Evolutionary conservation across 1,140 invertebrate genomes (phyloP).

Genomic region (Pseudobourletiella spinata): DNA sequence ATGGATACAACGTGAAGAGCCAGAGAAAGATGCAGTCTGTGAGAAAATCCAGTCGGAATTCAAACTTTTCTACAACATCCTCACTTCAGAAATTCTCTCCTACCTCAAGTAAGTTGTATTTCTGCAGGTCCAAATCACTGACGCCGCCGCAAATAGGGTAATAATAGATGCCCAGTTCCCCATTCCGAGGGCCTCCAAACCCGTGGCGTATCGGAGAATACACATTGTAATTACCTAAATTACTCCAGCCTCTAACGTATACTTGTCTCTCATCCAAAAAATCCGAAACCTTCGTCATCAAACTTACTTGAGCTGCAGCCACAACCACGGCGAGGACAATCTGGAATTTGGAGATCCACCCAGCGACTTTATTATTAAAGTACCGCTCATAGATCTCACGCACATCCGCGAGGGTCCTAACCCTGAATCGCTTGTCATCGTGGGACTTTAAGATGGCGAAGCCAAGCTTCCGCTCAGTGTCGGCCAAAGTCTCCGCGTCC

Average conservation of each 20-base stretch:
- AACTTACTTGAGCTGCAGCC: slow-evolving; percentile 9
- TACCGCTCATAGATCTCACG: slow-evolving; percentile 12
- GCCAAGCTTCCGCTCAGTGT: no score
- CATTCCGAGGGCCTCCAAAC: neutral
- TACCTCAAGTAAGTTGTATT: slow-evolving; percentile 14
- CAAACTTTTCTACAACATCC: neutral
- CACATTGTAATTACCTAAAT: slow-evolving; percentile 11
- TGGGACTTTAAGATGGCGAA: neutral
- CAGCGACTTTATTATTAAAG: neutral
- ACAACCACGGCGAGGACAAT: slow-evolving; percentile 5
- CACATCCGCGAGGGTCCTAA: slow-evolving; percentile 6
- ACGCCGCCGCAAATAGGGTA: neutral
- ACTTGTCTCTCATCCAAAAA: neutral
- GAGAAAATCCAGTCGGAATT: neutral
- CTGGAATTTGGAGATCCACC: slow-evolving; percentile 6
- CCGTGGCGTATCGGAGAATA: neutral
- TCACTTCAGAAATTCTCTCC: neutral
- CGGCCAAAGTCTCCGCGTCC: no score
- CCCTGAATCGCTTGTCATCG: slow-evolving; percentile 11
- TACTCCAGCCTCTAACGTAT: neutral
- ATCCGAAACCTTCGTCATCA: neutral
- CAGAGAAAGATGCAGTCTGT: slow-evolving; percentile 11
- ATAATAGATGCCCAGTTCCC: slow-evolving; percentile 3
- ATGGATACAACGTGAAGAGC: slow-evolving; percentile 11
- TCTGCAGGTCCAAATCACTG: neutral